Evolutionary conservation across 2,888 invertebrate species (phyloP), one percentile per base, ranked within the genome.

Genomic region (Polia nebulosa): DNA sequence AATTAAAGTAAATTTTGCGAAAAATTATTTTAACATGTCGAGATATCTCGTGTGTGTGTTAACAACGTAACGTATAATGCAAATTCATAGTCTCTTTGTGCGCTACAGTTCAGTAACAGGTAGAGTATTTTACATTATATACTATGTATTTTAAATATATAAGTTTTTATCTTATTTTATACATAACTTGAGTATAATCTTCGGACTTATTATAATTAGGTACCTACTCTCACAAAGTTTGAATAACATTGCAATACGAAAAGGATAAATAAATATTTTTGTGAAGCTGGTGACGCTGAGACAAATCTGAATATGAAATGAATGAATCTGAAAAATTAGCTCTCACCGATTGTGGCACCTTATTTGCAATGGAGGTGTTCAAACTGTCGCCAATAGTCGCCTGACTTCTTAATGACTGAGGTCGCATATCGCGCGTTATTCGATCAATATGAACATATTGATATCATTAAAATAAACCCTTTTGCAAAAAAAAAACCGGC

Each of bases 81-180:
- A 34, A 72, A 25, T 25, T 58, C 36, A n/a, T 45, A 55, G 11
- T 57, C 17, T 36, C 39, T 45, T 61, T 61, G 69, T 76, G 74
- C 74, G 59, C 76, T 64, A 53, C 52, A 71, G 25, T 64, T 71
- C 32, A 20, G 3, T 62, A 55, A 11, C 47, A 41, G 7, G 1
- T 45, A 70, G 8, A 39, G 13, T 47, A 25, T 45, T 34, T 20
- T 15, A 29, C 17, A 1, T 25, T 22, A 45, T 32, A 25, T 27
- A 68, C 13, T 32, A 17, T 41, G 25, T 34, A 17, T 20, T n/a
- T 49, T 41, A 8, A 27, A n/a, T 27, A 13, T 17, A 17, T 39
- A n/a, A n/a, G n/a, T n/a, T n/a, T 27, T 8, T 66, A 47, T 20
- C 25, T 9, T 36, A 52, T 25, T 29, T 29, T 45, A 68, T n/a